A percentile compares a stretch with the other conserved stretches of the same genome.
phyloP scores from a whole-genome alignment of 2,888 invertebrate species.

The Idaea biselata region DNA sequence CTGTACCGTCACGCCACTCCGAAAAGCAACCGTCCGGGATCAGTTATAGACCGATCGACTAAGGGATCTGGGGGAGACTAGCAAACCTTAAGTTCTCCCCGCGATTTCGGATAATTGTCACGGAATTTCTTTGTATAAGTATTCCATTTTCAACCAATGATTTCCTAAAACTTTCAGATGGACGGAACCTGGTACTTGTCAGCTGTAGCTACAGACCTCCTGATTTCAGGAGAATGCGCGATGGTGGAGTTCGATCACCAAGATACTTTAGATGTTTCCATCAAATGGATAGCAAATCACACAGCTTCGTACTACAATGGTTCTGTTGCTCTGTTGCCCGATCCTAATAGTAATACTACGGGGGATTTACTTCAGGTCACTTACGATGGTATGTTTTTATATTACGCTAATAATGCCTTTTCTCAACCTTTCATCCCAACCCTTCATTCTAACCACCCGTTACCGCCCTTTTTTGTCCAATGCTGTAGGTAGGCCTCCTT shows the following conservation, averaged over 20 bases:
- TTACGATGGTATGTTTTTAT: conserved; percentile 53
- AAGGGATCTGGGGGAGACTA: no score
- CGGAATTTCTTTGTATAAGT: no score
- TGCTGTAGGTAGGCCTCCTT: no score
- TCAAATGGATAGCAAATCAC: conserved; percentile 66
- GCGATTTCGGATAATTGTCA: no score
- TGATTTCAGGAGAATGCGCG: conserved; percentile 61
- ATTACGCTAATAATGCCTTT: background rate
- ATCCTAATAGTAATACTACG: conserved; percentile 51
- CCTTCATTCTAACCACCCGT: background rate
- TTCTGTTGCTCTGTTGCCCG: conserved; percentile 57
- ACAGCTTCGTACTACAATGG: conserved; percentile 65
- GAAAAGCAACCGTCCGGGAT: no score
- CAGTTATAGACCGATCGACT: no score
- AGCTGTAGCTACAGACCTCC: conserved; percentile 57
- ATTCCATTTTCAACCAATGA: no score
- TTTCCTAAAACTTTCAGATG: conserved; percentile 38
- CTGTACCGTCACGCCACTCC: no score
- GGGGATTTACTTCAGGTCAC: conserved; percentile 63
- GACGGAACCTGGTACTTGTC: conserved; percentile 69
- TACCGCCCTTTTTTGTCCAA: no score
- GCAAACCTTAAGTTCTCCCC: no score
- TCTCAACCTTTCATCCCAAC: no score
- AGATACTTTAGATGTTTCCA: conserved; percentile 64
- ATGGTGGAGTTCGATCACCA: conserved; percentile 67